Conservation (phyloP, 2,888 invertebrate species). For the Polymixis flavicincta region DNA sequence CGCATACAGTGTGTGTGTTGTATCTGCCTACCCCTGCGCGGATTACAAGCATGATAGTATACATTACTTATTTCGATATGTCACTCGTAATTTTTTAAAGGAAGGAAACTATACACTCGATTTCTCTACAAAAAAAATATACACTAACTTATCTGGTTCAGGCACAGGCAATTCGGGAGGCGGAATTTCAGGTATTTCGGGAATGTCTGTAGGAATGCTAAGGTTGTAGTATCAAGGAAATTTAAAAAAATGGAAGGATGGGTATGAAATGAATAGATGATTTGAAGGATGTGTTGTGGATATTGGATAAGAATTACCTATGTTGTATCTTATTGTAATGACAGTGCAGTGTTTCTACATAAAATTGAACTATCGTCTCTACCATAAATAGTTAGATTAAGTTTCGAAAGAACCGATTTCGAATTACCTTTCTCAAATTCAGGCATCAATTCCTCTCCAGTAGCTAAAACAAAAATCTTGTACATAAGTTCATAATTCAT, state of each 20-base stretch:
- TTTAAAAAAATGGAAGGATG: conserved; percentile 13
- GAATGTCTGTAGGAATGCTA: conserved; percentile 79
- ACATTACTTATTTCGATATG: not conserved
- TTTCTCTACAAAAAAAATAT: not conserved
- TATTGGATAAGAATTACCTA: not conserved
- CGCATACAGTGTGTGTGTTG: not conserved
- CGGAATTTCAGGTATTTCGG: conserved; percentile 83
- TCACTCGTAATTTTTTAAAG: not conserved
- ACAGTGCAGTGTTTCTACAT: not conserved
- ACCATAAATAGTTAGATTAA: not conserved
- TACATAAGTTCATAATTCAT: conserved; percentile 7
- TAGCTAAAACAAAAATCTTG: conserved; percentile 70
- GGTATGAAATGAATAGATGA: not conserved
- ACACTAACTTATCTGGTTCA: conserved; percentile 80
- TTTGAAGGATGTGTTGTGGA: conserved; percentile 2
- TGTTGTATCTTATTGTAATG: not conserved
- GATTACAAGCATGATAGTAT: not conserved
- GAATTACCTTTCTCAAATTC: conserved; percentile 78
- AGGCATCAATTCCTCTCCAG: conserved; percentile 69
- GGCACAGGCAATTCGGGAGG: conserved; percentile 79
- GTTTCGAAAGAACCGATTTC: not conserved
- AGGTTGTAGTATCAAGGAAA: conserved; percentile 41
- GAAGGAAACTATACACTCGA: not conserved
- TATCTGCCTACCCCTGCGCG: not conserved
- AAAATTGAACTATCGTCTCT: not conserved